phyloP scores from a whole-genome alignment of 2,113 vertebrate species.

The Thamnaconus septentrionalis region DNA sequence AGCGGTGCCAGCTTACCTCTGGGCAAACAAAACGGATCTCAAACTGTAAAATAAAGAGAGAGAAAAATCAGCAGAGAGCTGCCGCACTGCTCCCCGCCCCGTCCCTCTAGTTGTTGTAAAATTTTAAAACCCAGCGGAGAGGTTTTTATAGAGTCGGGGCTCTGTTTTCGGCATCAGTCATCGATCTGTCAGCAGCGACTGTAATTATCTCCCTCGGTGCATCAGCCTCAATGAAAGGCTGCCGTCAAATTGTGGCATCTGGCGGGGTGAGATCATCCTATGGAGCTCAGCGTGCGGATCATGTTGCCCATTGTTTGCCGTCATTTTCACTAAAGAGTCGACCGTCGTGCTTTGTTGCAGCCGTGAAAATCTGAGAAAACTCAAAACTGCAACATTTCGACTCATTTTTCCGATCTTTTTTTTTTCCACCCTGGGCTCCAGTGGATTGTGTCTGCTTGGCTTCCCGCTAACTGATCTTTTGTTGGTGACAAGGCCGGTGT shows the following conservation, averaged over 20 bases:
- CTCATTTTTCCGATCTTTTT: no score
- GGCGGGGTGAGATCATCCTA: slow-evolving; percentile 61
- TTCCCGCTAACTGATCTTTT: no score
- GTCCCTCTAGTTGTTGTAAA: no score
- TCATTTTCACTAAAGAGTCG: slow-evolving; percentile 2
- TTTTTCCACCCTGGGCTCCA: no score
- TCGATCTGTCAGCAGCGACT: slow-evolving; percentile 64
- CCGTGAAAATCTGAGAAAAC: no score
- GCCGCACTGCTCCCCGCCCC: no score
- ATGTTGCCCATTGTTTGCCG: slow-evolving; percentile 19
- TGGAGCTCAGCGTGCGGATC: slow-evolving; percentile 24
- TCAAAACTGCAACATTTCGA: no score
- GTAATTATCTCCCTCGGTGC: slow-evolving; percentile 60
- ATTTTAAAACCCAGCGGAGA: slow-evolving; percentile 25
- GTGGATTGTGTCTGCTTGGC: no score
- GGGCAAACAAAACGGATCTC: slow-evolving; percentile 12
- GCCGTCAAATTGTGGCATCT: slow-evolving; percentile 49
- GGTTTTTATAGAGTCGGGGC: slow-evolving; percentile 60
- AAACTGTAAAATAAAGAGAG: no score
- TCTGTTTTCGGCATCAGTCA: slow-evolving; percentile 64
- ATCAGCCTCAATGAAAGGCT: slow-evolving; percentile 62
- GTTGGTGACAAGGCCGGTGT: no score
- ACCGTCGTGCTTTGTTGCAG: slow-evolving; percentile 8
- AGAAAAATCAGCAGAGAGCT: no score
- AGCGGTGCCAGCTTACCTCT: slow-evolving; percentile 58